A percentile compares a stretch with the other conserved stretches of the same genome.
These are phyloP conservation scores for Lanius ludovicianus DNA, from an alignment of 2,113 vertebrate genomes.

Conservation along the genomic window DNA sequence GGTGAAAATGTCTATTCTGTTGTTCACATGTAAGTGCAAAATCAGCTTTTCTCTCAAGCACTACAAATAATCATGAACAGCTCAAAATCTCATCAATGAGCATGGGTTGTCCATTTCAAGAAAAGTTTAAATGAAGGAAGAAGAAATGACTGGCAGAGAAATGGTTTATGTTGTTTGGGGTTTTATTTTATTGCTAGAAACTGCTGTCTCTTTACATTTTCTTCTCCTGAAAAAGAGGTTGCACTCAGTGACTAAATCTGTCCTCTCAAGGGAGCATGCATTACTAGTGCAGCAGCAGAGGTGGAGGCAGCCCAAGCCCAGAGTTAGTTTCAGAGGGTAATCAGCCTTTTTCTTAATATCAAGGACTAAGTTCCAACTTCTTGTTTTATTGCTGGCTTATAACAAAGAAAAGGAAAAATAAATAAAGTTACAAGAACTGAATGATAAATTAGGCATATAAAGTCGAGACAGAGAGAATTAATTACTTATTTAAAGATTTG, in stretches of 20 bases:
- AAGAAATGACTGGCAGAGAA: neutral
- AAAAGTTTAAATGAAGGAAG: neutral
- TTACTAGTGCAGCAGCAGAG: conserved; percentile 37
- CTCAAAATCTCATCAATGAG: neutral
- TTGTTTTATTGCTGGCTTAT: neutral
- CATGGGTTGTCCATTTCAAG: conserved; percentile 12
- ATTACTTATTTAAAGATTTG: conserved; percentile 27
- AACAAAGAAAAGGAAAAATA: neutral
- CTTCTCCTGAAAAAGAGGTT: conserved; percentile 43
- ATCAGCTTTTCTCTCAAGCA: conserved; percentile 24
- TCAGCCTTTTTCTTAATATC: neutral
- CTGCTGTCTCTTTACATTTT: conserved; percentile 62
- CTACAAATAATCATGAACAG: neutral
- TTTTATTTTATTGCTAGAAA: conserved; percentile 52
- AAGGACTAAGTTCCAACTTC: neutral
- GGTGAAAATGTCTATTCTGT: neutral
- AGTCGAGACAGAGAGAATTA: neutral
- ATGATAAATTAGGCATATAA: conserved; percentile 20
- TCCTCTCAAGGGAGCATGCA: conserved; percentile 23
- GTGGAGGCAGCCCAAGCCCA: neutral
- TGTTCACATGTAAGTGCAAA: neutral
- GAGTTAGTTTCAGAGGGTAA: neutral
- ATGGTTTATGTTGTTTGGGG: neutral
- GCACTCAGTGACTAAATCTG: conserved; percentile 16
- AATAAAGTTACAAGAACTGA: neutral